Conservation (phyloP, 2,797 vertebrate genomes). For the Hoplostethus atlanticus region DNA sequence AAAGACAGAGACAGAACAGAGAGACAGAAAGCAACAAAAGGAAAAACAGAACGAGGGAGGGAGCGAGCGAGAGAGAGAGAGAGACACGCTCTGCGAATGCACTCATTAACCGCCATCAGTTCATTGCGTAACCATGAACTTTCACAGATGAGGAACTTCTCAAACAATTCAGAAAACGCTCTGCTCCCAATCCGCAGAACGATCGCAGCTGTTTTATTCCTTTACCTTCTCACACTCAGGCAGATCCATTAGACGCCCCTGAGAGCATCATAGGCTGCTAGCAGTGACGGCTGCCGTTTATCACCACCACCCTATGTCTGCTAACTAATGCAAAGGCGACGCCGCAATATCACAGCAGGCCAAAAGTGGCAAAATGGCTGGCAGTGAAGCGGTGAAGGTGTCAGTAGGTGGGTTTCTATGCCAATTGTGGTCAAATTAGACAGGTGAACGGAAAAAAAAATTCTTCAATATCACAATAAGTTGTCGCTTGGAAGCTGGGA, state of each 20-base stretch:
- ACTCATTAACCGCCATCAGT: conserved; percentile 32
- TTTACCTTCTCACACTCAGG: conserved; percentile 60
- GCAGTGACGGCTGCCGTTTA: conserved; percentile 47
- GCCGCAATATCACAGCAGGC: conserved; percentile 11
- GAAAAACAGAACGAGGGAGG: conserved; percentile 17
- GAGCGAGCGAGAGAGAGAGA: conserved; percentile 20
- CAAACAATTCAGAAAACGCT: conserved; percentile 39
- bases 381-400: no score
- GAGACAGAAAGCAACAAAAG: not conserved
- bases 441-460: no score
- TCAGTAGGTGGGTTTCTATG: not conserved
- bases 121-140: conserved; percentile 45
- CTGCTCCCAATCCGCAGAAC: conserved; percentile 42
- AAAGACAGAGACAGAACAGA: conserved; percentile 5
- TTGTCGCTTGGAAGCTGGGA: no score
- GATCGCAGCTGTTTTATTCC: conserved; percentile 56
- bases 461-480: no score
- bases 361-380: no score
- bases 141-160: conserved; percentile 61
- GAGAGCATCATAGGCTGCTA: conserved; percentile 54
- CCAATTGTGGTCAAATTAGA: not conserved
- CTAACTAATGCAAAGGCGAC: conserved; percentile 41
- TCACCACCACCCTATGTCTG: conserved; percentile 30
- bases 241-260: conserved; percentile 59
- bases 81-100: conserved; percentile 21